Evolutionary conservation across 2,888 invertebrate species (phyloP), one percentile per base, ranked within the genome.

Genomic region (Dexiosoma caninum): DNA sequence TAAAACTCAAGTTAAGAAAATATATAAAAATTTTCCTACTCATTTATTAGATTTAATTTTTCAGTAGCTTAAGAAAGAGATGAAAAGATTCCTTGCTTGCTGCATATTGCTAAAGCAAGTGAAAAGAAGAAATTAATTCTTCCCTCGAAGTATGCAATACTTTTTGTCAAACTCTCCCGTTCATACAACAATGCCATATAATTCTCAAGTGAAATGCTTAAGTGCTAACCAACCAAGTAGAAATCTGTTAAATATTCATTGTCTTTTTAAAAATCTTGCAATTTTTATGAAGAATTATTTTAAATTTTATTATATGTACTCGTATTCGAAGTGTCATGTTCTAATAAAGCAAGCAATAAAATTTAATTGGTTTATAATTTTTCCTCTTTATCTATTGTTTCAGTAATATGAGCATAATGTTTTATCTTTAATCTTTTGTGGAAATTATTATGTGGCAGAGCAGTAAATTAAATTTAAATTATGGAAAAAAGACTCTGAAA

Each of bases 311-410:
- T 42, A 62, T n/a, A n/a, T n/a, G n/a, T n/a, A n/a, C n/a, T n/a
- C n/a, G n/a, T 21, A 62, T 53, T 53, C 53, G 44, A 44, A 75
- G 42, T 51, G 59, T 75, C 75, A 59, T 75, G 66, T 75, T 67
- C 35, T 67, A 46, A 75, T 75, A 59, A 59, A 40, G 44, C 27
- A 12, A 35, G 44, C 44, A 72, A 62, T 44, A 35, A 53, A 57
- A 30, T 75, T 66, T 75, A 75, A 66, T 57, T 75, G 66, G 8
- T 49, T 75, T 57, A 57, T 57, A 59, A 75, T 57, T 66, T n/a
- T 40, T 59, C 16, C n/a, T 9, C 30, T 21, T 42, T 30, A n/a
- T n/a, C n/a, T n/a, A 60, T 49, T 70, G 46, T 49, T 27, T 59
- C 9, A n/a, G 30, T 59, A 49, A 57, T 70, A 59, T 37, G 16